Evolutionary conservation across 2,888 invertebrate genomes (phyloP), one percentile per base, ranked within the genome.

Genomic region (Eurytoma adleriae): DNA sequence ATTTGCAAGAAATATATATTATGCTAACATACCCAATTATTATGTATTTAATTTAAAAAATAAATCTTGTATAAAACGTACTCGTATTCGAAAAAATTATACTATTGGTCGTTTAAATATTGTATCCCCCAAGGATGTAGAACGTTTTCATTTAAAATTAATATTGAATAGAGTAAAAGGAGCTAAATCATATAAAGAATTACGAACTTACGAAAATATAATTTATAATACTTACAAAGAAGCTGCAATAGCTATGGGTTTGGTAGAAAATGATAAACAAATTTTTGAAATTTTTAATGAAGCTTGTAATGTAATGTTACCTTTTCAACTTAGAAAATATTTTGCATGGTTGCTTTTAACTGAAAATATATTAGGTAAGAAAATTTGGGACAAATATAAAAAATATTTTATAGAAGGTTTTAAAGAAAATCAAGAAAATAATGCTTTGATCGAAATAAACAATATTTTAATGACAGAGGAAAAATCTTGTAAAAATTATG

Each of bases 381-480:
- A 12, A 40, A 66, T 66, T 50, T 66, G 66, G 66, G 13, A 40
- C 40, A 66, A 66, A 50, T 66, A 18, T 50, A 40, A 66, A 18
- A 48, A 40, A 48, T 18, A 48, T 18, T 66, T 66, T 48, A 18
- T 12, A 18, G 50, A 66, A 48, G 48, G 48, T 48, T 48, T 48
- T 48, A 48, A 40, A 66, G 20, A 48, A 18, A 66, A 66, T 48
- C 40, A 48, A 48, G n/a, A 40, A n/a, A 14, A 66, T 66, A 66
- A 18, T n/a, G n/a, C 64, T 48, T 18, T 66, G 3, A 66, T n/a
- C 14, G 7, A 48, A 48, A 66, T 66, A n/a, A 40, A 66, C 4
- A 18, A 48, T n/a, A n/a, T n/a, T n/a, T n/a, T n/a, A n/a, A n/a
- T n/a, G n/a, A n/a, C n/a, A n/a, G n/a, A n/a, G n/a, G n/a, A n/a